Percentiles rank a stretch among this genome's conserved stretches.
Conservation (phyloP, 2,888 invertebrate species). For the Lordiphosa fenestrarum region DNA sequence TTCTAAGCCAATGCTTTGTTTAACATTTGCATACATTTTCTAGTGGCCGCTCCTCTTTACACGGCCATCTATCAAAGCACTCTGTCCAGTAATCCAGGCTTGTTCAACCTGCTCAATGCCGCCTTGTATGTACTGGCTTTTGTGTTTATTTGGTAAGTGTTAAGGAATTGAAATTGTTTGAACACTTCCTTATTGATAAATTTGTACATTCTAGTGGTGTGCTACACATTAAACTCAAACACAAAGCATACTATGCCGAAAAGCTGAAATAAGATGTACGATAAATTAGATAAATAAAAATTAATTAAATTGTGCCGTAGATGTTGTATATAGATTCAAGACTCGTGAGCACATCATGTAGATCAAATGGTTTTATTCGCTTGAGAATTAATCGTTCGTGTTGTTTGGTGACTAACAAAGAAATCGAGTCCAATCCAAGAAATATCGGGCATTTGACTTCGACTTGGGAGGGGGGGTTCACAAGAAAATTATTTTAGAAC, state of each 20-base stretch:
- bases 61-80: conserved; percentile 84
- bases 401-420: too few species aligned
- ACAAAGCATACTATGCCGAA: conserved; percentile 63
- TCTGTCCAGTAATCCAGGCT: conserved; percentile 82
- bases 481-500: too few species aligned
- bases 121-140: conserved; percentile 78
- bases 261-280: conserved; percentile 55
- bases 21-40: not conserved
- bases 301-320: conserved; percentile 24
- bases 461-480: too few species aligned
- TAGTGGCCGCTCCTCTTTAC: conserved; percentile 83
- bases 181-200: not conserved
- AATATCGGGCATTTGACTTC: too few species aligned
- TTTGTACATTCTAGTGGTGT: conserved; percentile 58
- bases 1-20: not conserved
- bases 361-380: too few species aligned
- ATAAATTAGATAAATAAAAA: too few species aligned
- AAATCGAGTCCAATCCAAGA: too few species aligned
- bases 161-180: not conserved
- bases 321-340: conserved; percentile 3
- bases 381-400: too few species aligned
- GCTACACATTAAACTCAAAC: conserved; percentile 56
- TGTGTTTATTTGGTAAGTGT: conserved; percentile 69
- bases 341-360: too few species aligned
- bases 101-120: conserved; percentile 83